A percentile compares a stretch with the other conserved stretches of the same genome.
Conservation (phyloP, 2,888 invertebrate species). For the Tachina fera region DNA sequence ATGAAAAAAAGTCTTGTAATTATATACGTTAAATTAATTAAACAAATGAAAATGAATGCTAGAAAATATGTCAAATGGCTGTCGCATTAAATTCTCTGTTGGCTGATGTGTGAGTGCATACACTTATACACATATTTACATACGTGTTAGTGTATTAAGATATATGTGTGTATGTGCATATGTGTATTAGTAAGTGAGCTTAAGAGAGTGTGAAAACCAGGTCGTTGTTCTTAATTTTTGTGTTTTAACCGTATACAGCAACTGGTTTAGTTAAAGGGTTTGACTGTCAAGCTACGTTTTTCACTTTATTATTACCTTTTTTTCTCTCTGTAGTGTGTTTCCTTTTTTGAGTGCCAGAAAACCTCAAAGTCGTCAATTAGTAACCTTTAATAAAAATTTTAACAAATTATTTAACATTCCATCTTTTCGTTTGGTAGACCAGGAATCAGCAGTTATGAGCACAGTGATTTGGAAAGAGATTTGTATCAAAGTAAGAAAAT, state of each 20-base stretch:
- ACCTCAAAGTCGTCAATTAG: slow-evolving; percentile 71
- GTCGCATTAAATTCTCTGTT: not conserved
- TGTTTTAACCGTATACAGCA: slow-evolving; percentile 25
- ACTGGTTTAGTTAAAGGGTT: slow-evolving; percentile 39
- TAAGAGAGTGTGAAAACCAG: slow-evolving; percentile 63
- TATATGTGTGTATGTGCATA: not conserved
- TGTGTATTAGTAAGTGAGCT: slow-evolving; percentile 21
- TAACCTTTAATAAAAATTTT: slow-evolving; percentile 68
- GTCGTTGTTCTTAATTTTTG: slow-evolving; percentile 60
- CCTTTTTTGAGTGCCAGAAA: slow-evolving; percentile 16
- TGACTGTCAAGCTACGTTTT: slow-evolving; percentile 17
- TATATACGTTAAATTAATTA: slow-evolving; percentile 47
- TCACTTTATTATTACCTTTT: slow-evolving; percentile 1
- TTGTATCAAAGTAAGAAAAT: too few relatives aligned
- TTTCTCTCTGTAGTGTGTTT: not conserved
- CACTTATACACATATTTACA: too few relatives aligned
- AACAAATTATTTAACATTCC: slow-evolving; percentile 66
- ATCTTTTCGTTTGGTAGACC: slow-evolving; percentile 24
- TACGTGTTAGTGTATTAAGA: not conserved
- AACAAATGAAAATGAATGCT: not conserved
- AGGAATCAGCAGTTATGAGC: not conserved
- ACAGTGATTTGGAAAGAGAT: slow-evolving; percentile 37
- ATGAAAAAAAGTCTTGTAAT: slow-evolving; percentile 33
- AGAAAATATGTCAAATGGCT: not conserved
- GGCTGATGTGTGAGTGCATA: slow-evolving; percentile 1